These are phyloP conservation scores for Apocheima hispidaria DNA, from an alignment of 2,888 invertebrate genomes.

Conservation along the genomic window DNA sequence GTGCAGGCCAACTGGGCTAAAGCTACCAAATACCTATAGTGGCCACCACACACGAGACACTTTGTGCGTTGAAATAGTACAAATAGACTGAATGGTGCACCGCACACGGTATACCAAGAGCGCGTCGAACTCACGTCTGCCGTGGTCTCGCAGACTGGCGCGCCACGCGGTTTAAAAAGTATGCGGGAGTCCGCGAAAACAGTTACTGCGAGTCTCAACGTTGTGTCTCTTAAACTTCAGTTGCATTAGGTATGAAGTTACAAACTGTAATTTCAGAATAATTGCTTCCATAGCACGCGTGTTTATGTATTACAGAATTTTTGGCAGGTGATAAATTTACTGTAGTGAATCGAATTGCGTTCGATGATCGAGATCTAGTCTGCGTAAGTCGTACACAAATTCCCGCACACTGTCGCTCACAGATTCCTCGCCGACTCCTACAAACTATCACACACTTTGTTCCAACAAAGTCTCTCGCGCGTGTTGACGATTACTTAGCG, in stretches of 20 bases:
- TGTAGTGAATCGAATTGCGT: too few species aligned
- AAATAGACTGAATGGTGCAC: background rate
- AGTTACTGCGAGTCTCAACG: background rate
- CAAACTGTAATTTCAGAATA: background rate
- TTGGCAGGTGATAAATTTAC: too few species aligned
- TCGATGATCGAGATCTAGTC: too few species aligned
- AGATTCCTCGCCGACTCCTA: background rate
- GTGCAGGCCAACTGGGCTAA: constrained; percentile 24
- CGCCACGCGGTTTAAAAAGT: background rate
- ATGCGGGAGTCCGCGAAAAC: background rate
- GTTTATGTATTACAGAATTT: background rate
- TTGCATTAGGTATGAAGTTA: too few species aligned
- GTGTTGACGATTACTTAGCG: background rate
- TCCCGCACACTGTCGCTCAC: too few species aligned
- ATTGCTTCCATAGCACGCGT: background rate
- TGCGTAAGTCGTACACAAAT: too few species aligned
- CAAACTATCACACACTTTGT: background rate
- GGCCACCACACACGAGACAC: constrained; percentile 7
- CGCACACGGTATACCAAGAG: background rate
- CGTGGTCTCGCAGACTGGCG: background rate
- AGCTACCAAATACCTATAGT: background rate
- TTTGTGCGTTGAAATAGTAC: background rate
- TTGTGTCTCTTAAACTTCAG: background rate
- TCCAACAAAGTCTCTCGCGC: background rate
- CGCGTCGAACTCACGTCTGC: background rate